Conservation (phyloP, 2,797 vertebrate species). For the Cryptoprocta ferox region DNA sequence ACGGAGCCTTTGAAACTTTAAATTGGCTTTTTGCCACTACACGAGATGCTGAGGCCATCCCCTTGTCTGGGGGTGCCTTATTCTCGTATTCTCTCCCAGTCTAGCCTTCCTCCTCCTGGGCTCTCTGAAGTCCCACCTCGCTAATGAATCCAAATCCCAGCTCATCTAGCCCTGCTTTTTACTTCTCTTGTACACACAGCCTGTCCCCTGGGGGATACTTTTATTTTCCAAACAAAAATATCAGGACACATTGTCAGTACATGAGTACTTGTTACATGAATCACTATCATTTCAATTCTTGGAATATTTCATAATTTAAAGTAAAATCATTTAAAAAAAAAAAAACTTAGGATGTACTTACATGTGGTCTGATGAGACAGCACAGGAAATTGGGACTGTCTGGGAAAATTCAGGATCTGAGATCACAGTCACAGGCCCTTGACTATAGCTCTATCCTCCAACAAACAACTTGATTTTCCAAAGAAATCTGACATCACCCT, state of each 20-base stretch:
- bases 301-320: not conserved
- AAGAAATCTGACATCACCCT: constrained; percentile 6
- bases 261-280: not conserved
- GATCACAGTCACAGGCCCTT: not conserved
- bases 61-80: not conserved
- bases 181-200: not conserved
- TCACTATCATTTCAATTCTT: not conserved
- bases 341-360: not conserved
- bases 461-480: constrained; percentile 22
- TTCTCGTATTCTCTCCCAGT: not conserved
- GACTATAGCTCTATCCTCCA: not conserved
- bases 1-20: not conserved
- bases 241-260: not conserved
- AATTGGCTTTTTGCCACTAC: not conserved
- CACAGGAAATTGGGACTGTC: not conserved
- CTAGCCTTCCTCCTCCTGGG: not conserved
- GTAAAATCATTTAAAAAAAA: not conserved
- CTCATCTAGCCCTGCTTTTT: not conserved
- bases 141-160: not conserved
- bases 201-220: not conserved
- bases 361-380: not conserved
- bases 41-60: not conserved
- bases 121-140: not conserved
- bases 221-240: constrained; percentile 58
- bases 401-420: not conserved